Conservation (phyloP, 2,888 invertebrate species). For the Ophion costatus region DNA sequence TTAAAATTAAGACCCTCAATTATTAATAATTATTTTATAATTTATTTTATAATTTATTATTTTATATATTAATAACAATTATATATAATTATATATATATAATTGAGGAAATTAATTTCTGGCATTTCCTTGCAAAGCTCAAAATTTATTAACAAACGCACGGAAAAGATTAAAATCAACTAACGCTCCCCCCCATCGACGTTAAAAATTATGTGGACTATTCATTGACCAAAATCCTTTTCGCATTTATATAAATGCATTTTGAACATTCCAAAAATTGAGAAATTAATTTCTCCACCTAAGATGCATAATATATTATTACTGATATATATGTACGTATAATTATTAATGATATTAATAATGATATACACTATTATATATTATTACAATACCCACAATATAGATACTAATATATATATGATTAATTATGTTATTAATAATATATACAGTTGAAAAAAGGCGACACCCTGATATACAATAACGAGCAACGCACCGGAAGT, state of each 20-base stretch:
- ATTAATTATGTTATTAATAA: neutral
- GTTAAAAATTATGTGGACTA: neutral
- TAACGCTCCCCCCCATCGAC: neutral
- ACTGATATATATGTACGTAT: neutral
- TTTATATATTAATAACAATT: too few relatives aligned
- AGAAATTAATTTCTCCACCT: neutral
- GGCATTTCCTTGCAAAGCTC: neutral
- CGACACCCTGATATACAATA: neutral
- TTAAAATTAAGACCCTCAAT: neutral
- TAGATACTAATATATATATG: neutral
- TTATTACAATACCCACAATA: neutral
- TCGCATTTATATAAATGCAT: neutral
- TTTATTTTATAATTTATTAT: too few relatives aligned
- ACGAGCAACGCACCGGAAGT: constrained; percentile 53
- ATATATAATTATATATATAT: too few relatives aligned
- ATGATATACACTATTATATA: neutral
- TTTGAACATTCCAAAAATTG: neutral
- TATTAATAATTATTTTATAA: too few relatives aligned
- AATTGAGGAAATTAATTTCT: too few relatives aligned
- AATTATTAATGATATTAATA: neutral
- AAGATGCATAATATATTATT: neutral
- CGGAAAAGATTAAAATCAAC: neutral
- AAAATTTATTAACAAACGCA: neutral
- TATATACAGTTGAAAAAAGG: neutral
- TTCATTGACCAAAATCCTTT: neutral